Conservation (phyloP, 2,797 vertebrate species). For the Phaenicophaeus curvirostris region DNA sequence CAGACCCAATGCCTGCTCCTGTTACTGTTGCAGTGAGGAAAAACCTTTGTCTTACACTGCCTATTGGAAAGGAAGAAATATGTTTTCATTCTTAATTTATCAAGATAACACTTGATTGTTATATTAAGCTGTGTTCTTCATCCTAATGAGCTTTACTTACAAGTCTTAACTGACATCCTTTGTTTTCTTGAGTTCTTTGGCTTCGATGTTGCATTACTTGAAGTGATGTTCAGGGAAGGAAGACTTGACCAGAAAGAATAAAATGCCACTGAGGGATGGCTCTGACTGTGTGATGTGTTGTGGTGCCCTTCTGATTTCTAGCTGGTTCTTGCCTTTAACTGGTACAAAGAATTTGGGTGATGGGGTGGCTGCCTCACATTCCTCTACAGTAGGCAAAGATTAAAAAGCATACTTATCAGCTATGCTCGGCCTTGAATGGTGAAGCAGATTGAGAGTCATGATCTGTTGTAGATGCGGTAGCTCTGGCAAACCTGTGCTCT, state of each 20-base stretch:
- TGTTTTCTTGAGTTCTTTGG: neutral
- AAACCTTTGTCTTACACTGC: neutral
- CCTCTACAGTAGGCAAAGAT: neutral
- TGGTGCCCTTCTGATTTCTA: neutral
- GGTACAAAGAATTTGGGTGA: fast-evolving
- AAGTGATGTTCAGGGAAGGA: neutral
- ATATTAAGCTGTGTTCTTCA: fast-evolving
- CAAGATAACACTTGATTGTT: neutral
- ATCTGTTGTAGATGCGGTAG: fast-evolving
- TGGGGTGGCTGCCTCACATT: neutral
- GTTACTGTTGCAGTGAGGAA: neutral
- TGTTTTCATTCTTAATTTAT: neutral
- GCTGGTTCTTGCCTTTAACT: neutral
- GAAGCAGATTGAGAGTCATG: fast-evolving
- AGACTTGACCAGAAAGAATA: neutral
- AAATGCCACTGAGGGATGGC: fast-evolving
- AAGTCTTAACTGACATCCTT: neutral
- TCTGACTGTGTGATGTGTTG: fast-evolving
- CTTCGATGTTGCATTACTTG: fast-evolving
- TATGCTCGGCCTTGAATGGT: neutral
- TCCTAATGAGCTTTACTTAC: neutral
- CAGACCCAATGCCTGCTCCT: neutral
- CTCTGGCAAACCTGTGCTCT: neutral
- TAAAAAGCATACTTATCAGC: fast-evolving
- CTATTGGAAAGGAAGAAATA: neutral